Percentiles rank a stretch among this genome's conserved stretches.
phyloP scores from a whole-genome alignment of 2,113 vertebrate species.

The Himantopus leucocephalus region DNA sequence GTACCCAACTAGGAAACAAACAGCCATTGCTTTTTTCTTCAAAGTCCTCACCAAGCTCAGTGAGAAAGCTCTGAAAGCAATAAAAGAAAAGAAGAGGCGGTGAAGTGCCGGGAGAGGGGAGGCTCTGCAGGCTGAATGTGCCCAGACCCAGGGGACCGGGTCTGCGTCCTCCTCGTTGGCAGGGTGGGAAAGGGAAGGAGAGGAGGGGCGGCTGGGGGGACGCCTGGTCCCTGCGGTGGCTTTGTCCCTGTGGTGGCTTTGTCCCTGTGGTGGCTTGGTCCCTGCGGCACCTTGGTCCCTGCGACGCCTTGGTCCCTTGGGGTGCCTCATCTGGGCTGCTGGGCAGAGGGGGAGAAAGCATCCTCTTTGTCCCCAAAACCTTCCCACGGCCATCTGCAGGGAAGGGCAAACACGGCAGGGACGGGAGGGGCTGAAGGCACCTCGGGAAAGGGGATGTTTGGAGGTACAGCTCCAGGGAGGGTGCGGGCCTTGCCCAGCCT shows the following conservation, averaged over 20 bases:
- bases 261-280: not conserved
- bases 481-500: not conserved
- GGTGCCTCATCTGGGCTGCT: not conserved
- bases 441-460: not conserved
- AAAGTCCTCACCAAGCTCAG: not conserved
- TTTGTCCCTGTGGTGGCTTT: no score
- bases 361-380: not conserved
- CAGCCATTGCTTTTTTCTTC: fast-evolving
- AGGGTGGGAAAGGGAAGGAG: not conserved
- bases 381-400: fast-evolving
- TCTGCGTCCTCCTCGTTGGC: not conserved
- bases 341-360: not conserved
- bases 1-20: not conserved
- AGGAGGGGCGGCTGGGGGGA: not conserved
- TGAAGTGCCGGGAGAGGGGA: not conserved
- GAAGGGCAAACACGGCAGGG: not conserved
- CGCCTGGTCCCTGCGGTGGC: not conserved
- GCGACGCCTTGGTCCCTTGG: not conserved
- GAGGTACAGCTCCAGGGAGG: not conserved
- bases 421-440: not conserved
- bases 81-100: fast-evolving
- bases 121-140: not conserved
- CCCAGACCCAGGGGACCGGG: not conserved
- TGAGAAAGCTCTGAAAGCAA: not conserved
- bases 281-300: not conserved